Percentiles rank a stretch among this genome's conserved stretches.
phyloP scores from a whole-genome alignment of 2,113 vertebrate species.

The Hippolais icterina region DNA sequence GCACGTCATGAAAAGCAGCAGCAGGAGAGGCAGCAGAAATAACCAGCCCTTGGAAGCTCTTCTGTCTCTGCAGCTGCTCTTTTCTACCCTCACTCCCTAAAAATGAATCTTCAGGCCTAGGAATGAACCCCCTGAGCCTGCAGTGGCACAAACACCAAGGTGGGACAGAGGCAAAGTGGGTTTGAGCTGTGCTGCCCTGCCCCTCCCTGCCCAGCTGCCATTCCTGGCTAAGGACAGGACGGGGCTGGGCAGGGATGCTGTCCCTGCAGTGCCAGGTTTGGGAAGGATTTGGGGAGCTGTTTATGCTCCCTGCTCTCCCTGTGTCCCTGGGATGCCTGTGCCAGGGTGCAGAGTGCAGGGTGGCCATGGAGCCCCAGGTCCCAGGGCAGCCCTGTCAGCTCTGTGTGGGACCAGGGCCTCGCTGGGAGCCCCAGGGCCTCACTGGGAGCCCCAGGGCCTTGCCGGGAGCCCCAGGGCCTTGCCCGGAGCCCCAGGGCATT shows the following conservation, averaged over 20 bases:
- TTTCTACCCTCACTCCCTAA: neutral
- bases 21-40: neutral
- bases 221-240: neutral
- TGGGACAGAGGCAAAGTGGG: neutral
- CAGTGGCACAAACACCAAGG: neutral
- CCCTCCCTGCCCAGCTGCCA: neutral
- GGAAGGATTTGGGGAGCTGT: too few relatives aligned
- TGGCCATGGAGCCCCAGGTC: too few relatives aligned
- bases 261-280: neutral
- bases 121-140: neutral
- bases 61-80: neutral
- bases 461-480: neutral
- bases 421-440: neutral
- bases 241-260: neutral
- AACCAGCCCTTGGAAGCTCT: neutral
- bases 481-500: too few relatives aligned
- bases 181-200: neutral
- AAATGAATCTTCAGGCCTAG: neutral
- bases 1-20: neutral
- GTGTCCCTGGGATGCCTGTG: neutral
- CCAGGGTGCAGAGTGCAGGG: rapidly evolving
- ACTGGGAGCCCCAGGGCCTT: neutral
- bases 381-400: neutral
- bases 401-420: neutral
- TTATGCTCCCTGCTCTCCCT: neutral